Percentiles rank a stretch among this genome's conserved stretches.
These are phyloP conservation scores for Nysson spinosus DNA, from an alignment of 2,888 invertebrate species.

Conservation along the genomic window DNA sequence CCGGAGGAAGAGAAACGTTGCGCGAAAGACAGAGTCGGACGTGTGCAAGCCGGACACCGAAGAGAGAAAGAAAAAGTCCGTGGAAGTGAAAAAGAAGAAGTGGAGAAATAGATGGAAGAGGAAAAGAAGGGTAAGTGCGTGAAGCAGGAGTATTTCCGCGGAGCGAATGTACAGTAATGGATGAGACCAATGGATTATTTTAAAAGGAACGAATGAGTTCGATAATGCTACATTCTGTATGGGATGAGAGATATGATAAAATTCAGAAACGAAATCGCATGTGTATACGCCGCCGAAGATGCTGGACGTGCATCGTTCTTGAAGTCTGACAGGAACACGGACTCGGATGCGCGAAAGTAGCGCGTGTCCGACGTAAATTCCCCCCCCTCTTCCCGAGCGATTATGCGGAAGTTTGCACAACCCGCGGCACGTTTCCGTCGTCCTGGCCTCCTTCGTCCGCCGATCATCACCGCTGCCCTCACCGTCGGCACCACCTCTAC, in stretches of 20 bases:
- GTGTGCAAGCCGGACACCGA: conserved; percentile 17
- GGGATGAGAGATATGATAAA: too few relatives aligned
- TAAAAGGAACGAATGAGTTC: too few relatives aligned
- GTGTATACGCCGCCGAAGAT: too few relatives aligned
- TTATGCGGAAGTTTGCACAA: conserved; percentile 38
- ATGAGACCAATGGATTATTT: too few relatives aligned
- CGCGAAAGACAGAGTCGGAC: conserved; percentile 30
- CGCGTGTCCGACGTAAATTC: neutral
- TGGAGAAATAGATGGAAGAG: conserved; percentile 26
- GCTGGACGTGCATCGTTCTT: neutral
- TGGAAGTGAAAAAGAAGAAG: conserved; percentile 11
- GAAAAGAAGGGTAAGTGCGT: conserved; percentile 48
- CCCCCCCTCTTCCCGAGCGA: neutral
- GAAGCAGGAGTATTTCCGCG: conserved; percentile 35
- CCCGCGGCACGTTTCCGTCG: conserved; percentile 41
- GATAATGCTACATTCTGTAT: too few relatives aligned
- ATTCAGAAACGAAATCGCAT: too few relatives aligned
- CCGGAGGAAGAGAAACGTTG: conserved; percentile 33
- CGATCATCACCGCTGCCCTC: conserved; percentile 46
- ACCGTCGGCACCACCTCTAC: conserved; percentile 38
- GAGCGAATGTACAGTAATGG: conserved; percentile 21
- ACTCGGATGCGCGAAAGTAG: neutral
- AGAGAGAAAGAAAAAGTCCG: conserved; percentile 19
- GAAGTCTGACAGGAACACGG: neutral
- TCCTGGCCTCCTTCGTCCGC: conserved; percentile 36